Evolutionary conservation across 2,113 vertebrate genomes (phyloP).

Genomic region (Falcunculus frontatus): DNA sequence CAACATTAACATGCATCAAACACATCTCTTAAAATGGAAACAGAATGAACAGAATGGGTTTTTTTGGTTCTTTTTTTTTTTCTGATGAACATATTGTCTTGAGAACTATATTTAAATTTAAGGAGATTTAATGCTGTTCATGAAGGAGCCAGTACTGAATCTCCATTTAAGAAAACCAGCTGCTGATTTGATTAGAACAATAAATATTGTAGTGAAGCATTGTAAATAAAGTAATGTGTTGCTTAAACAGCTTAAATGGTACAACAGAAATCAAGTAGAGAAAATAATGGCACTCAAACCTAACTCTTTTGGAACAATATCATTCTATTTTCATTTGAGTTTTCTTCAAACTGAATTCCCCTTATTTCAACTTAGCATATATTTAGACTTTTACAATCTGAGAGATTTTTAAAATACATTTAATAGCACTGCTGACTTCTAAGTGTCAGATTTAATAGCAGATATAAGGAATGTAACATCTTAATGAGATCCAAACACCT

Average conservation of each 20-base stretch:
- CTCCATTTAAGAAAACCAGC: slow-evolving; percentile 2
- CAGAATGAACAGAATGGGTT: not conserved
- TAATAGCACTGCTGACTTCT: not conserved
- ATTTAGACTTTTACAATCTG: not conserved
- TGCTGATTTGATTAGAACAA: slow-evolving; percentile 31
- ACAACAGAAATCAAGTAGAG: not conserved
- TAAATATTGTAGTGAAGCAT: slow-evolving; percentile 28
- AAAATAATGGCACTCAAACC: not conserved
- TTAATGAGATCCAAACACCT: not conserved
- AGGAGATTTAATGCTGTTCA: not conserved
- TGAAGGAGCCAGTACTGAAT: not conserved
- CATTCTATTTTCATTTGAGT: not conserved
- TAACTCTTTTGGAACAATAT: not conserved
- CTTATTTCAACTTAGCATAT: not conserved
- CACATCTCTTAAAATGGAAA: not conserved
- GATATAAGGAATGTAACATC: not conserved
- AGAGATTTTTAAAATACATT: not conserved
- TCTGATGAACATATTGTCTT: slow-evolving; percentile 37
- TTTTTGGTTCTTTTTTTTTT: not conserved
- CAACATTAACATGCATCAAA: not conserved
- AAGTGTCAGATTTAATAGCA: not conserved
- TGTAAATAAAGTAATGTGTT: slow-evolving; percentile 34
- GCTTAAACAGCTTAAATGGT: not conserved
- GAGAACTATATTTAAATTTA: slow-evolving; percentile 31
- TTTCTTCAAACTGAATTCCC: not conserved